These are phyloP conservation scores for Lepisosteus osseus DNA, from an alignment of 2,113 vertebrate species.

Conservation along the genomic window DNA sequence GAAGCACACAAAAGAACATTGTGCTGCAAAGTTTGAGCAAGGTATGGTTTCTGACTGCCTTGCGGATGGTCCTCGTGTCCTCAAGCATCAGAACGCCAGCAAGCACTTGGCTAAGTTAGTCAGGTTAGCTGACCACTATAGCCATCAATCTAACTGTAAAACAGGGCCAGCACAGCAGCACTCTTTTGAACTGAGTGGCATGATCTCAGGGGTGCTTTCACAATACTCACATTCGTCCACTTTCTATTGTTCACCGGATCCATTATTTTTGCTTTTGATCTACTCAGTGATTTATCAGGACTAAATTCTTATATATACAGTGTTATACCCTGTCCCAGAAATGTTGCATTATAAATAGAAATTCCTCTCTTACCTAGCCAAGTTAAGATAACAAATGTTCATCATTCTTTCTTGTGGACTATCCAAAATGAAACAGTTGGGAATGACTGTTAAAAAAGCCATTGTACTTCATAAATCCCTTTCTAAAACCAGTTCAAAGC, in stretches of 20 bases:
- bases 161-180: neutral
- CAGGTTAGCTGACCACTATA: slow-evolving; percentile 15
- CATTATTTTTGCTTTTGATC: slow-evolving; percentile 77
- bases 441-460: no score
- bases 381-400: no score
- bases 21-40: slow-evolving; percentile 48
- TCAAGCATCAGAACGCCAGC: slow-evolving; percentile 8
- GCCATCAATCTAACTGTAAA: neutral
- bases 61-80: neutral
- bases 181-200: slow-evolving; percentile 19
- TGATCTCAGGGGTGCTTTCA: slow-evolving; percentile 53
- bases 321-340: no score
- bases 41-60: slow-evolving; percentile 26
- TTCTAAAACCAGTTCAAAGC: no score
- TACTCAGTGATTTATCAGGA: slow-evolving; percentile 71
- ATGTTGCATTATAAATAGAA: no score
- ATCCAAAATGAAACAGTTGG: no score
- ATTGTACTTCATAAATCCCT: no score
- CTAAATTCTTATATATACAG: no score
- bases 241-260: slow-evolving; percentile 67
- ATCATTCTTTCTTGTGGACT: no score
- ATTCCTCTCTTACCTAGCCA: no score
- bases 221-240: slow-evolving; percentile 54
- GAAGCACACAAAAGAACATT: slow-evolving; percentile 49
- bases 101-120: slow-evolving; percentile 16